Evolutionary conservation across 37 sponge, comb jelly and placozoan genomes (phyloP).

Genomic region (Ephydatia muelleri): DNA sequence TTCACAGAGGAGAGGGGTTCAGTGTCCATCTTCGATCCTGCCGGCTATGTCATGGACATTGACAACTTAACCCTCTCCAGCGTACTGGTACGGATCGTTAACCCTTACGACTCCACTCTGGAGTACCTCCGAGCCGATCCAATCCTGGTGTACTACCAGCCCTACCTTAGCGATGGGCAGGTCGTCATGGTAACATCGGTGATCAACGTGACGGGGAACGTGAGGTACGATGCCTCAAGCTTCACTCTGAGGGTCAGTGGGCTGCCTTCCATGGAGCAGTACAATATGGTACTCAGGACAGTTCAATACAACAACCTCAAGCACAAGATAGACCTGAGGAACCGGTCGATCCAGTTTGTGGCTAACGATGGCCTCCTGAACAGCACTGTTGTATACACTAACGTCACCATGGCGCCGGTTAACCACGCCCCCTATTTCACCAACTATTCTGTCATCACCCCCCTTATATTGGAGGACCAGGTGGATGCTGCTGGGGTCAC

Average conservation of each 20-base stretch:
- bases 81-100: constrained; percentile 64
- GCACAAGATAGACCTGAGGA: constrained; percentile 45
- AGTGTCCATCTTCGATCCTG: constrained; percentile 48
- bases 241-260: constrained; percentile 62
- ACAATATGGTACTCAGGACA: constrained; percentile 49
- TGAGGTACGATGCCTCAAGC: constrained; percentile 44
- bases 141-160: constrained; percentile 41
- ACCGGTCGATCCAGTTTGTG: constrained; percentile 51
- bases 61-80: constrained; percentile 78
- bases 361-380: constrained; percentile 70
- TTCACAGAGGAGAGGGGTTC: constrained; percentile 81
- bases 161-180: constrained; percentile 20
- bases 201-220: constrained; percentile 55
- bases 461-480: constrained; percentile 74
- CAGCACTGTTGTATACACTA: constrained; percentile 60
- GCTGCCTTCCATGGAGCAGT: constrained; percentile 74
- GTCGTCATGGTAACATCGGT: constrained; percentile 41
- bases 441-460: constrained; percentile 33
- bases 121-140: constrained; percentile 65
- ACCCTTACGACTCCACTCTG: constrained; percentile 28
- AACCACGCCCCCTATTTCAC: constrained; percentile 84
- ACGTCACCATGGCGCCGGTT: constrained; percentile 44
- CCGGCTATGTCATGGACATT: constrained; percentile 50
- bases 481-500: constrained; percentile 44
- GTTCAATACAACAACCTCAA: constrained; percentile 74